Percentiles rank a stretch among this genome's conserved stretches.
These are phyloP conservation scores for Progne subis DNA, from an alignment of 2,113 vertebrate species.

Conservation along the genomic window DNA sequence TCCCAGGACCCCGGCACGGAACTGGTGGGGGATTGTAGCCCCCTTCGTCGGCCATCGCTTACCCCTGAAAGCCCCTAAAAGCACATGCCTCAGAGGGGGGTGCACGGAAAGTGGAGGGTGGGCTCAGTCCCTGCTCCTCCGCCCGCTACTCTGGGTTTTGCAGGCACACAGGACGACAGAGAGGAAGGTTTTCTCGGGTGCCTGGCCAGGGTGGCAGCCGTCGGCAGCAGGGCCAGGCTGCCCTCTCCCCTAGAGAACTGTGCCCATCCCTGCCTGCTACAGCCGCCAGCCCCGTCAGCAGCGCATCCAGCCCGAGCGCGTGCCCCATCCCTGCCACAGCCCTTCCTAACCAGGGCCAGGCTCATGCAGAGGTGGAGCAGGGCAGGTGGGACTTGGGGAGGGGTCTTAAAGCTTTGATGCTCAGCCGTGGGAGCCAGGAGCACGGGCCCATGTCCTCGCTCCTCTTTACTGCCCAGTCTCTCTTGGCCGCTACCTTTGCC, in stretches of 20 bases:
- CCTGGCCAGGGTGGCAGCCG: neutral
- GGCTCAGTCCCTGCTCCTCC: neutral
- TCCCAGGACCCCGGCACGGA: neutral
- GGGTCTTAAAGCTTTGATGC: neutral
- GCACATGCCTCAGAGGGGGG: fast-evolving
- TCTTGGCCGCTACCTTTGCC: neutral
- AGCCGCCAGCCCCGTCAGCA: neutral
- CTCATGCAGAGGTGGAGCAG: neutral
- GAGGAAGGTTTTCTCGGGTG: neutral
- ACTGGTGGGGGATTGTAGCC: neutral
- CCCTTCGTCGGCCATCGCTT: neutral
- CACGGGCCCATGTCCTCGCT: neutral
- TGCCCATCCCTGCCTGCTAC: neutral
- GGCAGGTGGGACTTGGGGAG: neutral
- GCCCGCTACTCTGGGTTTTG: fast-evolving
- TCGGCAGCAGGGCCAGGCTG: neutral
- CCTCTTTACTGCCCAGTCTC: neutral
- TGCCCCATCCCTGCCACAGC: neutral
- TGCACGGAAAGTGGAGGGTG: neutral
- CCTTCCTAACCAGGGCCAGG: neutral
- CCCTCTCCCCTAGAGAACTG: neutral
- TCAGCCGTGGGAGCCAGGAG: neutral
- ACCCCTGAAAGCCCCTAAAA: neutral
- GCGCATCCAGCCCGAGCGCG: neutral
- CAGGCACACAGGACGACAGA: neutral